Evolutionary conservation across 2,888 invertebrate species (phyloP), one percentile per base, ranked within the genome.

Genomic region (Athripsodes cinereus): DNA sequence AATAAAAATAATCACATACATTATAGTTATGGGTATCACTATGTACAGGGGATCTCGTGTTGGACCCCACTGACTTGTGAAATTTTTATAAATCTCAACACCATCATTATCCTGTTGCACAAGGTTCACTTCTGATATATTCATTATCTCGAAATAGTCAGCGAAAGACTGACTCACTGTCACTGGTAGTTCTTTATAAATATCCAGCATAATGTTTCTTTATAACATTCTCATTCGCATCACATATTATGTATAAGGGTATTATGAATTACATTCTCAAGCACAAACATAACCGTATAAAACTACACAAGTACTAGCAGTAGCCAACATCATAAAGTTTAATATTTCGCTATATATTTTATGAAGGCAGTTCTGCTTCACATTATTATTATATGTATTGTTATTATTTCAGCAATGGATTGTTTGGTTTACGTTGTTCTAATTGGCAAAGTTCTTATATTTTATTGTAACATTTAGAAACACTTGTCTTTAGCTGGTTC

Each of bases 1-100:
- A 10, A 92, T 68, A 67, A 92, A 88, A 66, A 92, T 91, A n/a
- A 87, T 64, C 1, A 80, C 73, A 71, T 92, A 93, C 58, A 88
- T 76, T n/a, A 87, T 73, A 1, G 89, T 90, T 63, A 91, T 83
- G 0, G 88, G 88, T 60, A 89, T 70, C 2, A 88, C 85, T 34
- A 89, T 78, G 65, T 76, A 79, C 2, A 86, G 69, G 0, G 83
- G 73, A 67, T 86, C 84, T 49, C 79, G 68, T 62, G 73, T 74
- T 1, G 79, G 76, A 1, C 78, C 78, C 61, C 61, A 63, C 26
- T 61, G 55, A 16, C 35, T 57, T 13, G 51, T 21, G 53, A 53
- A 59, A 16, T 53, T 50, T n/a, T 21, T 31, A 34, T 50, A 55
- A 16, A 21, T 31, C 40, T 35, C 22, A 8, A 20, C 19, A 16